Base-by-base conservation (phyloP, 2,888 invertebrate species). In the Electrophaes corylata region DNA sequence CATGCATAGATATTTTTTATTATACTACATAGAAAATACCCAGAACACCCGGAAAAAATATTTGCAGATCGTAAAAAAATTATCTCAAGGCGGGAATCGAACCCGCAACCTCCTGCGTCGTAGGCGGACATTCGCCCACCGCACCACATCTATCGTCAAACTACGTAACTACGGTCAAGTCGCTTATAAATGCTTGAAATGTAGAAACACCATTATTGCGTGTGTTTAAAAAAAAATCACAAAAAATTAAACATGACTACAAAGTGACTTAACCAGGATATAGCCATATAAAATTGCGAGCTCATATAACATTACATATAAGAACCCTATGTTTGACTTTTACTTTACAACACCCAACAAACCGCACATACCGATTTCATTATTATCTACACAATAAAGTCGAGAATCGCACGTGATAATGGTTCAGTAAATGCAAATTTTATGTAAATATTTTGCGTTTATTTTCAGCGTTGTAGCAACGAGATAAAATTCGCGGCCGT, bases 401-500 rank as follows among this genome's bases (percentile, higher is more conserved):
- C 66, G 67, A 78, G 73, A 75, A 74, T 82, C 55, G 67, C 66
- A 67, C 69, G 66, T 55, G 57, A 66, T 70, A 65, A 64, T 62
- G 62, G 65, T 72, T 69, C 69, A 70, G 66, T 65, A 61, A 71
- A 76, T 76, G 80, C 78, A 83, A 79, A 79, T 75, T 66, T 70
- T 72, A 76, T 77, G 78, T 76, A 77, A 76, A 82, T 78, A 78
- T 77, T 79, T 79, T 78, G 78, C 73, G 80, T 81, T 80, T 79
- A 80, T 82, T 81, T 78, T 76, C 81, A 79, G 76, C 75, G 73
- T 79, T 78, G 81, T 77, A 76, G 75, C 75, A 80, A 78, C 76
- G 75, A 84, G 81, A 85, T 85, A 82, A 84, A 83, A 84, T 83
- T 84, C 78, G 76, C 77, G 73, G 76, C 72, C 76, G 73, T 86